Evolutionary conservation across 2,888 invertebrate species (phyloP).

Genomic region (Cyrtodaria siliqua): DNA sequence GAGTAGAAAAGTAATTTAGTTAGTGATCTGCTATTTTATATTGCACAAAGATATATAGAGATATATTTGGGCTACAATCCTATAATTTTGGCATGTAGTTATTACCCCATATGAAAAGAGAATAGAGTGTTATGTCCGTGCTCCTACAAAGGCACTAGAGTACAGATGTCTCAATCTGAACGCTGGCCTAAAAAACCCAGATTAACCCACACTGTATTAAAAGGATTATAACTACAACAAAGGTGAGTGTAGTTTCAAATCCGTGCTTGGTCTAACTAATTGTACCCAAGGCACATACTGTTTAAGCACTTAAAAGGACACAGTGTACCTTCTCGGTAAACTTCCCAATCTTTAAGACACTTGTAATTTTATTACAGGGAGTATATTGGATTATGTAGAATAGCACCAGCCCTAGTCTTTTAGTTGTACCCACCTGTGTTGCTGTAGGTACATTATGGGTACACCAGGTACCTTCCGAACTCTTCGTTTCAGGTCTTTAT

Average conservation of each 20-base stretch:
- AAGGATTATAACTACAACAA: no score
- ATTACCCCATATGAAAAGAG: not conserved
- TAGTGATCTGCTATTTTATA: no score
- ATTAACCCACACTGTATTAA: no score
- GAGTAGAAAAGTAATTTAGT: no score
- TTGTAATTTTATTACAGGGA: not conserved
- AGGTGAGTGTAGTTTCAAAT: no score
- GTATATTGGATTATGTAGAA: not conserved
- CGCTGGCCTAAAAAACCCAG: no score
- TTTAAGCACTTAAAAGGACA: not conserved
- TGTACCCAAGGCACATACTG: no score
- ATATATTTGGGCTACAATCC: not conserved
- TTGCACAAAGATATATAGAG: not conserved
- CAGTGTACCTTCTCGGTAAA: not conserved
- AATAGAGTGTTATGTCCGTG: not conserved
- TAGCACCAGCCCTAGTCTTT: not conserved
- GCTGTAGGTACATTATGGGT: constrained; percentile 98
- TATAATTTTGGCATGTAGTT: not conserved
- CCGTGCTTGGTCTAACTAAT: no score
- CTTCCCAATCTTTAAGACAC: no score
- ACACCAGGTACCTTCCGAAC: constrained; percentile 99
- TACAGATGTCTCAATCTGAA: no score
- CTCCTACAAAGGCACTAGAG: no score
- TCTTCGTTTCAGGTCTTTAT: constrained; percentile 97
- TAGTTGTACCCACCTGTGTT: constrained; percentile 85